These are phyloP conservation scores for Caenorhabditis plicata DNA, from an alignment of 2,888 invertebrate species.

Conservation along the genomic window DNA sequence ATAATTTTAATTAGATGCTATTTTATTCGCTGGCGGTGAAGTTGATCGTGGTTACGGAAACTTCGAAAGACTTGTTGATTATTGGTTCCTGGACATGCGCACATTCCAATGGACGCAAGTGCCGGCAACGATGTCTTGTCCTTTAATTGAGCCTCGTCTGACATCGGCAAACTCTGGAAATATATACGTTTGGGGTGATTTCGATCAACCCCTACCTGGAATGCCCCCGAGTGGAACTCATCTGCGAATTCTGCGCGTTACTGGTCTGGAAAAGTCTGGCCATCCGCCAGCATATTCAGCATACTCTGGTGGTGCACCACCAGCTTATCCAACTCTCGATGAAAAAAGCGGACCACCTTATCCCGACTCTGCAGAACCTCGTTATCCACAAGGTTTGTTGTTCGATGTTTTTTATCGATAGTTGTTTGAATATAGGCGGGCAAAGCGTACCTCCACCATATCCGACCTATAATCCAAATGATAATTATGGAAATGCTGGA, in stretches of 20 bases:
- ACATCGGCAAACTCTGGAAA: slow-evolving; percentile 61
- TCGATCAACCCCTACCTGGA: slow-evolving; percentile 63
- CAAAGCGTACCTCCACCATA: slow-evolving; percentile 44
- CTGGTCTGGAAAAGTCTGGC: slow-evolving; percentile 33
- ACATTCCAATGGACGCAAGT: slow-evolving; percentile 62
- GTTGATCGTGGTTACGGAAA: slow-evolving; percentile 56
- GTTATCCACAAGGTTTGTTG: no score
- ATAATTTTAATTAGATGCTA: slow-evolving; percentile 46
- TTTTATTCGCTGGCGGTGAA: slow-evolving; percentile 62
- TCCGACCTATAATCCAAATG: slow-evolving; percentile 44
- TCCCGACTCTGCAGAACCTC: no score
- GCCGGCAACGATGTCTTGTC: slow-evolving; percentile 60
- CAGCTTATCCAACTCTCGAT: slow-evolving; percentile 36
- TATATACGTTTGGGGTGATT: slow-evolving; percentile 64
- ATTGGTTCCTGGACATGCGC: slow-evolving; percentile 61
- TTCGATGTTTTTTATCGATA: no score
- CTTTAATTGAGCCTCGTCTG: slow-evolving; percentile 62
- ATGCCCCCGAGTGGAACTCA: slow-evolving; percentile 62
- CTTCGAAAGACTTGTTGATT: slow-evolving; percentile 56
- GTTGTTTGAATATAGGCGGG: slow-evolving; percentile 2
- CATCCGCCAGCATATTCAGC: slow-evolving; percentile 37
- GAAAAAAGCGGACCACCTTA: slow-evolving; percentile 11
- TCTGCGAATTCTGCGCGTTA: slow-evolving; percentile 55
- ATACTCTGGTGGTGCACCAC: slow-evolving; percentile 21
- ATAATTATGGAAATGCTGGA: slow-evolving; percentile 25